phyloP scores from a whole-genome alignment of 2,113 vertebrate species.

The Prunella fulvescens region DNA sequence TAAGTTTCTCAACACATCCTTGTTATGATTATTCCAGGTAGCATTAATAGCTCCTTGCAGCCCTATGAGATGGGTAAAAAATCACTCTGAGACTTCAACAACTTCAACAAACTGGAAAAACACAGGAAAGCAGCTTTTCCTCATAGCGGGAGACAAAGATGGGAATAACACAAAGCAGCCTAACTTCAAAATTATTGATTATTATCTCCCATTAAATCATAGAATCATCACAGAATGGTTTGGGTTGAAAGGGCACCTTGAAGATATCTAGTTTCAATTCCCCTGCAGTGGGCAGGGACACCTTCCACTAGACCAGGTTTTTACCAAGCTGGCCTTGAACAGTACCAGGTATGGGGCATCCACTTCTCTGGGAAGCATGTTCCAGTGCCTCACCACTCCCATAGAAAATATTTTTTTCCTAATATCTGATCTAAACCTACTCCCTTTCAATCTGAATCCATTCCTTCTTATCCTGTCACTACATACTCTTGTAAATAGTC shows the following conservation, averaged over 20 bases:
- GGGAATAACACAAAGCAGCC: background rate
- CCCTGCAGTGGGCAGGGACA: background rate
- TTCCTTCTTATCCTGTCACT: background rate
- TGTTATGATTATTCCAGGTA: background rate
- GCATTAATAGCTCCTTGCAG: background rate
- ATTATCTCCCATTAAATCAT: background rate
- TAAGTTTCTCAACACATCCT: background rate
- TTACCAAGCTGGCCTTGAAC: background rate
- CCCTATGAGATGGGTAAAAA: background rate
- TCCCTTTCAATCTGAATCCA: background rate
- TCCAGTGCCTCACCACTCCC: background rate
- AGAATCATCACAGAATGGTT: background rate
- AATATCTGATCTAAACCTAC: background rate
- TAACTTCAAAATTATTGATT: background rate
- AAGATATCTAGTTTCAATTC: background rate
- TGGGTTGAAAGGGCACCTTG: background rate
- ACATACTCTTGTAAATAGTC: too few species aligned
- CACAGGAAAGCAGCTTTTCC: background rate
- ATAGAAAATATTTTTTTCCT: background rate
- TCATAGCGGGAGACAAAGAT: background rate
- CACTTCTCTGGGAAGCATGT: background rate
- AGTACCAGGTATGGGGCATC: background rate
- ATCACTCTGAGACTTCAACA: background rate
- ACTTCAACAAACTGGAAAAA: background rate
- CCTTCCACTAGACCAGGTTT: background rate